A percentile compares a stretch with the other conserved stretches of the same genome.
Evolutionary conservation across 1,140 invertebrate species (phyloP).

Genomic region (Anastatus disparis): DNA sequence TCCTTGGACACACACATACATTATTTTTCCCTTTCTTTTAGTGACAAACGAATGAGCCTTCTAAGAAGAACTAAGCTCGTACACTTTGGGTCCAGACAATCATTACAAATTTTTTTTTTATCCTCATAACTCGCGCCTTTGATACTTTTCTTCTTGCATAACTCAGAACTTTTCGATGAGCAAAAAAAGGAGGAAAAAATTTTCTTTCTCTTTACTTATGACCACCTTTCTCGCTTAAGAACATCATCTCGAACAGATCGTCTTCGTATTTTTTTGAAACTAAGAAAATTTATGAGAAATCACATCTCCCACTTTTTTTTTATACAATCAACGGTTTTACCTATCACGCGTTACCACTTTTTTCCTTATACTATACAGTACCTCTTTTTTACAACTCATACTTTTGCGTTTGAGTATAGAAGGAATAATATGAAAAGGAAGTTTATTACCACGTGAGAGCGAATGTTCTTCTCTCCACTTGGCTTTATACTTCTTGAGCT

Average conservation of each 20-base stretch:
- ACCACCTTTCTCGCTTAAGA: too few species aligned
- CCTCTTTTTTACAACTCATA: slow-evolving; percentile 16
- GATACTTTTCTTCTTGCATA: background rate
- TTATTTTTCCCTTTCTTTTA: too few species aligned
- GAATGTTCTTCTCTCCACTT: background rate
- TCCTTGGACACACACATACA: slow-evolving; percentile 11
- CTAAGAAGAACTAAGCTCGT: background rate
- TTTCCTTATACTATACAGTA: too few species aligned
- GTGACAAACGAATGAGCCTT: background rate
- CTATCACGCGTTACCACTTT: too few species aligned
- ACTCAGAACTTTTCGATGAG: slow-evolving; percentile 28
- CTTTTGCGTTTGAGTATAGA: background rate
- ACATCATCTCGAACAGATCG: slow-evolving; percentile 20
- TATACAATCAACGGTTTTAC: slow-evolving; percentile 21
- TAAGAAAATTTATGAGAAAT: background rate
- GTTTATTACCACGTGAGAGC: slow-evolving; percentile 15
- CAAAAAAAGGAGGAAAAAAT: background rate
- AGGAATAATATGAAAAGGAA: slow-evolving; percentile 5
- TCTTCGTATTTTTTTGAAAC: slow-evolving; percentile 14
- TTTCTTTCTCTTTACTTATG: slow-evolving; percentile 11
- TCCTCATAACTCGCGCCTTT: background rate
- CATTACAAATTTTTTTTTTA: slow-evolving; percentile 1
- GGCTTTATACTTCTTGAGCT: too few species aligned
- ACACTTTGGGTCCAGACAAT: background rate
- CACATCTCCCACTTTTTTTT: slow-evolving; percentile 8